Percentiles rank a stretch among this genome's conserved stretches.
phyloP scores from a whole-genome alignment of 2,797 vertebrate genomes.

The Hypotaenidia okinawae region DNA sequence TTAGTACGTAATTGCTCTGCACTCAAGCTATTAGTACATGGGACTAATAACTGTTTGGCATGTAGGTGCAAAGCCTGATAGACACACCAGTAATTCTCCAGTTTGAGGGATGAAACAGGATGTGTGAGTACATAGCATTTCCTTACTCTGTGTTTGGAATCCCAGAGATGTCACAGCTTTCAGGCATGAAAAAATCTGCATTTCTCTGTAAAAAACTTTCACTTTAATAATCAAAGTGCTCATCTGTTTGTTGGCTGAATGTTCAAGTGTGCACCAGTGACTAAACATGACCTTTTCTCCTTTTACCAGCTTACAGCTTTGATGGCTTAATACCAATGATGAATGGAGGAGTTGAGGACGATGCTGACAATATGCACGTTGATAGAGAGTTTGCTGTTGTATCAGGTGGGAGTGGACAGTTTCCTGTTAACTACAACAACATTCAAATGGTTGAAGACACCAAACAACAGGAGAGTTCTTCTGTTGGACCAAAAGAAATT shows the following conservation, averaged over 20 bases:
- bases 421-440: constrained; percentile 88
- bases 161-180: not conserved
- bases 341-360: constrained; percentile 78
- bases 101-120: not conserved
- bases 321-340: constrained; percentile 64
- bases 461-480: constrained; percentile 80
- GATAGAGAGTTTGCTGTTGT: constrained; percentile 83
- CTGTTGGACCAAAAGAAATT: constrained; percentile 88
- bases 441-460: constrained; percentile 83
- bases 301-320: constrained; percentile 70
- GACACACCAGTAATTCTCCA: not conserved
- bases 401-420: constrained; percentile 93
- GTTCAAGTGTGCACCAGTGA: not conserved
- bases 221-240: not conserved
- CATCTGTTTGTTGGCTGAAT: not conserved
- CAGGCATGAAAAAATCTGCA: not conserved
- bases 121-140: not conserved
- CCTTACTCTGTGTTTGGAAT: not conserved
- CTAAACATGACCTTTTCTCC: constrained; percentile 11
- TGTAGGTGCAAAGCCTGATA: not conserved
- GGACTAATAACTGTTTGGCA: not conserved
- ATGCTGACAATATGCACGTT: constrained; percentile 85
- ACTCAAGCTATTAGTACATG: not conserved
- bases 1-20: not conserved
- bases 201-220: not conserved